A percentile compares a stretch with the other conserved stretches of the same genome.
These are phyloP conservation scores for Ecliptopera silaceata DNA, from an alignment of 2,888 invertebrate genomes.

Conservation along the genomic window DNA sequence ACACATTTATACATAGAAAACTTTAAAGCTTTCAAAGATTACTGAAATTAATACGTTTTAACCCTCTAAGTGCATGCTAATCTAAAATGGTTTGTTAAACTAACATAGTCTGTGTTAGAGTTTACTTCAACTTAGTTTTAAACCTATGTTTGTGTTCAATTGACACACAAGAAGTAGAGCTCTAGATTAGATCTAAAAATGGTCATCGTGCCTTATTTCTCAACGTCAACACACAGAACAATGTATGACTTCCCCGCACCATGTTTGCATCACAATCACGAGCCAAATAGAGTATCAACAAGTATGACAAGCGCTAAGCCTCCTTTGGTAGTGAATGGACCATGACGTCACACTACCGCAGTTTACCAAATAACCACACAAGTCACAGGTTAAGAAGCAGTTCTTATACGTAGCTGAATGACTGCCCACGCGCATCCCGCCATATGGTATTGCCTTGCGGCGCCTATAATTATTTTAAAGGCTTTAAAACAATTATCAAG, in stretches of 20 bases:
- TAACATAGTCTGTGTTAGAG: too few relatives aligned
- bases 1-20: too few relatives aligned
- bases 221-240: constrained; percentile 17
- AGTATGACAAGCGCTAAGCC: constrained; percentile 22
- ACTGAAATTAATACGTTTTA: too few relatives aligned
- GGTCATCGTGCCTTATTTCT: background rate
- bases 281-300: constrained; percentile 40
- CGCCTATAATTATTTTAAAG: constrained; percentile 16
- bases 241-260: constrained; percentile 16
- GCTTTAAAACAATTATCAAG: constrained; percentile 20
- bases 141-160: too few relatives aligned
- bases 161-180: too few relatives aligned
- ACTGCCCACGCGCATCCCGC: constrained; percentile 53
- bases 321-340: constrained; percentile 56
- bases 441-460: constrained; percentile 50
- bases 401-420: constrained; percentile 33
- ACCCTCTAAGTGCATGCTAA: too few relatives aligned
- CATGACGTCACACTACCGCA: constrained; percentile 56
- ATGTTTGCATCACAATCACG: constrained; percentile 20
- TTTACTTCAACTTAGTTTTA: too few relatives aligned
- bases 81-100: too few relatives aligned
- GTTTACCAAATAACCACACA: background rate
- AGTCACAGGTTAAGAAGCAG: constrained; percentile 1
- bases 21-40: too few relatives aligned
- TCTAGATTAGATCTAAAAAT: constrained; percentile 3